These are phyloP conservation scores for Bombus sibiricus DNA, from an alignment of 1,140 invertebrate species.

Conservation along the genomic window DNA sequence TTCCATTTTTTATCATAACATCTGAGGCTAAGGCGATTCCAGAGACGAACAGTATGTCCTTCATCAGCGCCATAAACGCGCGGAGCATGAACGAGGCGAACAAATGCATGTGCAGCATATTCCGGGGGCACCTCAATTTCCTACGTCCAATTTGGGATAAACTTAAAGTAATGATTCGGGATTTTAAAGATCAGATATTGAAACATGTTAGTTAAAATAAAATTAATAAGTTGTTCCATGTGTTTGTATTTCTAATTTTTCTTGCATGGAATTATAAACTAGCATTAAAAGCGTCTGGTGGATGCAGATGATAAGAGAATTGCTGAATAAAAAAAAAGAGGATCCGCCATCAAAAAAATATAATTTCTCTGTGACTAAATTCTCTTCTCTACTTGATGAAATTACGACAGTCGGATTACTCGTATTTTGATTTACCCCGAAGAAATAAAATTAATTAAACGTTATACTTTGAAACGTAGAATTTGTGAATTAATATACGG, in stretches of 20 bases:
- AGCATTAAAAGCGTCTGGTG: background rate
- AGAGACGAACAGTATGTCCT: constrained; percentile 84
- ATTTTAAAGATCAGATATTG: background rate
- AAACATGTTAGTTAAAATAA: background rate
- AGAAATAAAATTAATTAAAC: background rate
- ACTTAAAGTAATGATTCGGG: constrained; percentile 59
- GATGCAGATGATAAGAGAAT: background rate
- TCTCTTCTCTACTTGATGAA: background rate
- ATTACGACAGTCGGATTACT: background rate
- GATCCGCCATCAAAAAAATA: background rate
- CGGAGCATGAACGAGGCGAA: constrained; percentile 87
- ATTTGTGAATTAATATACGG: no score
- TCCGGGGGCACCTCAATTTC: constrained; percentile 86
- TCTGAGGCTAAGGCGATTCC: constrained; percentile 83
- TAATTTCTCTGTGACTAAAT: background rate
- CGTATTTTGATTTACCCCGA: background rate
- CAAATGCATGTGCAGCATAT: constrained; percentile 88
- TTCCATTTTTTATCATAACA: constrained; percentile 75
- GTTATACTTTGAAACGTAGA: no score
- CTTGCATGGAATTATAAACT: background rate
- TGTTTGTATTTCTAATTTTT: background rate
- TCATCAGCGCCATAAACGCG: constrained; percentile 85
- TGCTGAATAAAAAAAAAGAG: background rate
- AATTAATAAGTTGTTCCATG: background rate
- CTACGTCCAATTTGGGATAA: constrained; percentile 79